Base-by-base conservation (phyloP, 2,888 invertebrate genomes). In the Tipula lateralis region DNA sequence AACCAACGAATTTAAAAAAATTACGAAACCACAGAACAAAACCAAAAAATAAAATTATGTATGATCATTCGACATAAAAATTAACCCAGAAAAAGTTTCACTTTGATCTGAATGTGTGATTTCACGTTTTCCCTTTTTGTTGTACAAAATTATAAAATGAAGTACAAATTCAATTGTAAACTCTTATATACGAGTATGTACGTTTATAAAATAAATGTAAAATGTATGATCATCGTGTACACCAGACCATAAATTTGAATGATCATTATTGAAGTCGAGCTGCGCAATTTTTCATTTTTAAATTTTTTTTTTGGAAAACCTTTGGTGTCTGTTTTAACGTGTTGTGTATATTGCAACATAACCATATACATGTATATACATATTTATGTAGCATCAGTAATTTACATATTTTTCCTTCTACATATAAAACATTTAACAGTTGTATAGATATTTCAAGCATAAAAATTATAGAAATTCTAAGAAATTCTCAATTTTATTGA, bases 231-330 rank as follows among this genome's bases (percentile, higher is more conserved):
- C 82, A 82, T 82, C 82, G 29, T 82, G 82, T 82, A 82, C 82
- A 82, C 29, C 82, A 82, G 82, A 82, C 82, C 82, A 82, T 82
- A 82, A 82, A 82, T 82, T 82, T 66, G 66, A 66, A 66, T 66
- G 66, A 66, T 66, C 66, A 66, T 66, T 66, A 66, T 24, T 24
- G 24, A 66, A 66, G 12, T 66, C 66, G 66, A 66, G 66, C 66
- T 66, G 66, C 66, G 66, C 66, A 66, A 66, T 66, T 66, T 44
- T 66, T 66, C 66, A 66, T 39, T 39, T 32, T 32, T 32, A 32
- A 39, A 39, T 50, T 50, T 44, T 66, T 66, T 24, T 66, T 66
- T 66, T 66, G 66, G 24, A 66, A 66, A 66, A 66, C 9, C 39
- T 12, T 39, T 66, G 24, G 66, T 66, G 66, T 66, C 7, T 44